Percentiles rank a stretch among this genome's conserved stretches.
phyloP scores from a whole-genome alignment of 2,888 invertebrate genomes.

The Aporophyla nigra region DNA sequence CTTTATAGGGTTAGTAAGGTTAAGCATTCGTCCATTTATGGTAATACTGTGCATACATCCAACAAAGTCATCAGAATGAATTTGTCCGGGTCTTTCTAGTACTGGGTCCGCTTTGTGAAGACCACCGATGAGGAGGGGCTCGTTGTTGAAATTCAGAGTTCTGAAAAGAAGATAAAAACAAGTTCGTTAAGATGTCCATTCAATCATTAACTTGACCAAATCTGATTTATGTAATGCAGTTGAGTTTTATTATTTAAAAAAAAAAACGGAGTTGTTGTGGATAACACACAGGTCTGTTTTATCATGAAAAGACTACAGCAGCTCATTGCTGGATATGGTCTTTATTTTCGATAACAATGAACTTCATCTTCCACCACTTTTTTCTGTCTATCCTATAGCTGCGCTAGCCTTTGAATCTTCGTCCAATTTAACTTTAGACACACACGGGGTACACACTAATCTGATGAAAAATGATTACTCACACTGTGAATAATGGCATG shows the following conservation, averaged over 20 bases:
- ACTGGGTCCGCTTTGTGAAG: conserved; percentile 96
- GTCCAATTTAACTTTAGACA: not conserved
- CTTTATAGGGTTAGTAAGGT: conserved; percentile 94
- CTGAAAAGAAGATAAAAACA: conserved; percentile 89
- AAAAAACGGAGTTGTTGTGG: not conserved
- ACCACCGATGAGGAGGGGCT: conserved; percentile 96
- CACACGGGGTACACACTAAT: not conserved
- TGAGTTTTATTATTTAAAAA: not conserved
- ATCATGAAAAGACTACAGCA: not conserved
- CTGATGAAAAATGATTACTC: not conserved
- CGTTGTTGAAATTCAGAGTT: conserved; percentile 97
- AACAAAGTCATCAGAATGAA: conserved; percentile 97
- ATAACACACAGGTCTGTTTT: not conserved
- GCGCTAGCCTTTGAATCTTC: not conserved
- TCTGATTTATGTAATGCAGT: not conserved
- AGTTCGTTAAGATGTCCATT: conserved; percentile 3
- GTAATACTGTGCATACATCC: conserved; percentile 98
- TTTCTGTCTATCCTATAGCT: not conserved
- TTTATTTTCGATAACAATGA: not conserved
- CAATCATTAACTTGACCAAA: not conserved
- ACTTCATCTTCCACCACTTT: not conserved
- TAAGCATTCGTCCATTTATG: conserved; percentile 96
- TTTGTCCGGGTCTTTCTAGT: conserved; percentile 96
- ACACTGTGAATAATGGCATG: no score
- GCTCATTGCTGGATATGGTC: not conserved